phyloP scores from a whole-genome alignment of 2,888 invertebrate genomes.

The Megaustenia siamemsis region DNA sequence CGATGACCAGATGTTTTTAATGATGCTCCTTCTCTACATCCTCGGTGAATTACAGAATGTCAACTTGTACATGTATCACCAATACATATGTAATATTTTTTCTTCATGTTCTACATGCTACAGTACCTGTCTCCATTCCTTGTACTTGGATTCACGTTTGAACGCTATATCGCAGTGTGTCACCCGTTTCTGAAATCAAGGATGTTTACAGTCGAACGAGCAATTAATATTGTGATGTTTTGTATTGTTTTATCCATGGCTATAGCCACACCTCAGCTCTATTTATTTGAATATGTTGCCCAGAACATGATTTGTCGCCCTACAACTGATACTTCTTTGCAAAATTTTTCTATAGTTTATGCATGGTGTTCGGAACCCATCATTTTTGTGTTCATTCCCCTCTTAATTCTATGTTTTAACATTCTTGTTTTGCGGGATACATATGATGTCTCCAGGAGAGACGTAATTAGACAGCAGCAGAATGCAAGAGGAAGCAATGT shows the following conservation, averaged over 20 bases:
- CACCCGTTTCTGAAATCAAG: slow-evolving; percentile 69
- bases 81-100: slow-evolving; percentile 67
- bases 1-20: slow-evolving; percentile 74
- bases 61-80: slow-evolving; percentile 57
- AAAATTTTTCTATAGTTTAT: slow-evolving; percentile 66
- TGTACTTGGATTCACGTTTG: slow-evolving; percentile 74
- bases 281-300: slow-evolving; percentile 69
- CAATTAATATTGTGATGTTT: slow-evolving; percentile 61
- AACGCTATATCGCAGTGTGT: slow-evolving; percentile 71
- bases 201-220: slow-evolving; percentile 68
- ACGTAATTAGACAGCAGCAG: slow-evolving; percentile 59
- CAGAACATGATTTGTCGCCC: slow-evolving; percentile 60
- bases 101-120: slow-evolving; percentile 63
- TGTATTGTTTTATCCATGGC: slow-evolving; percentile 56
- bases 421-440: slow-evolving; percentile 71
- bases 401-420: slow-evolving; percentile 71
- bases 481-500: slow-evolving; percentile 57
- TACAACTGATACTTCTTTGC: slow-evolving; percentile 53
- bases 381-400: slow-evolving; percentile 68
- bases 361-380: slow-evolving; percentile 67
- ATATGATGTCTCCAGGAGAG: slow-evolving; percentile 62
- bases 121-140: slow-evolving; percentile 73
- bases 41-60: slow-evolving; percentile 69
- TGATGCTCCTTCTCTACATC: slow-evolving; percentile 68
- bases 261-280: slow-evolving; percentile 66